Percentiles rank a stretch among this genome's conserved stretches.
Evolutionary conservation across 2,797 vertebrate species (phyloP).

Genomic region (Champsocephalus esox): DNA sequence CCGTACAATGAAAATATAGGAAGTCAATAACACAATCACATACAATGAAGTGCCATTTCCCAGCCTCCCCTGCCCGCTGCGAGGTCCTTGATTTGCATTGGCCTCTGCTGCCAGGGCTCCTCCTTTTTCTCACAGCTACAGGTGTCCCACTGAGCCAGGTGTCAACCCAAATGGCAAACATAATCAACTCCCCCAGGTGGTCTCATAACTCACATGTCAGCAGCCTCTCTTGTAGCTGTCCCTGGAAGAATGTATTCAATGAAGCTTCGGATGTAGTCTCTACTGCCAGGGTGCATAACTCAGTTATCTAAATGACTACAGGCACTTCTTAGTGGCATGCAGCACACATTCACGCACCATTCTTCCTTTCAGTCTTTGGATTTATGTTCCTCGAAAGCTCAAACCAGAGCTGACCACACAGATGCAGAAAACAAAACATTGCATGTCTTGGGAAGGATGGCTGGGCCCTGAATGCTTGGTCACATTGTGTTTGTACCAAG

Average conservation of each 20-base stretch:
- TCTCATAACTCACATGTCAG: constrained; percentile 41
- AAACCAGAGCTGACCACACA: constrained; percentile 10
- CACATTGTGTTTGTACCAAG: constrained; percentile 9
- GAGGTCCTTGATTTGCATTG: constrained; percentile 21
- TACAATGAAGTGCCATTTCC: constrained; percentile 35
- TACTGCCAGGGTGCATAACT: not conserved
- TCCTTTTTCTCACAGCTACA: constrained; percentile 25
- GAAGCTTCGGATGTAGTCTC: not conserved
- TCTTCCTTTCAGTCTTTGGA: constrained; percentile 3
- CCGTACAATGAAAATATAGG: constrained; percentile 21
- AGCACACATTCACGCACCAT: not conserved
- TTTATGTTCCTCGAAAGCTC: constrained; percentile 11
- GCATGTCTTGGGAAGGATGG: constrained; percentile 4
- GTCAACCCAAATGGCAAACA: constrained; percentile 54
- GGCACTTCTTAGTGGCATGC: not conserved
- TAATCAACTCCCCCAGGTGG: constrained; percentile 44
- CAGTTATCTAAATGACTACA: not conserved
- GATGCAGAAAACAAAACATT: constrained; percentile 14
- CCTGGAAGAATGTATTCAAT: constrained; percentile 32
- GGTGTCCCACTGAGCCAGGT: constrained; percentile 47
- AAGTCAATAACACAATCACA: constrained; percentile 24
- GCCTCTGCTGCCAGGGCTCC: constrained; percentile 13
- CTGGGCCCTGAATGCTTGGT: constrained; percentile 5
- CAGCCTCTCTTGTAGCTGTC: constrained; percentile 14
- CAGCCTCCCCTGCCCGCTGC: constrained; percentile 14